Conservation (phyloP, 1,140 invertebrate genomes). For the Lepidurus couesii region DNA sequence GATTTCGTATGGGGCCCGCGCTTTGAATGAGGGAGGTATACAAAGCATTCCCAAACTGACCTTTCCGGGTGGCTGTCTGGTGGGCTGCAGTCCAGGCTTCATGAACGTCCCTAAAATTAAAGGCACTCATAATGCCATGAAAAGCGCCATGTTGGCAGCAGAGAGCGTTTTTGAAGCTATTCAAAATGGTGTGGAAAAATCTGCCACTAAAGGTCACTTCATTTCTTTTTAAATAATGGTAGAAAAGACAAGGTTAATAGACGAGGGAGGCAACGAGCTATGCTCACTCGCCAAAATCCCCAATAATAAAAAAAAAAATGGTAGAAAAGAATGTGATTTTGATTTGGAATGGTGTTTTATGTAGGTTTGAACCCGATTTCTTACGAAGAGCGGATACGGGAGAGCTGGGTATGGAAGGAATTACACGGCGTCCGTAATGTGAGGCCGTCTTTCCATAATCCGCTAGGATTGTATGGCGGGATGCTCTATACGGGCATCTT, state of each 20-base stretch:
- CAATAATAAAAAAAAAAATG: no score
- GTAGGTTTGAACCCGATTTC: slow-evolving; percentile 62
- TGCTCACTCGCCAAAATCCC: no score
- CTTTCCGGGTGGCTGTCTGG: slow-evolving; percentile 90
- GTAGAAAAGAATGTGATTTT: background rate
- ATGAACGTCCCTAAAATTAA: slow-evolving; percentile 96
- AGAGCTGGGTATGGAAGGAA: slow-evolving; percentile 93
- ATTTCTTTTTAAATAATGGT: no score
- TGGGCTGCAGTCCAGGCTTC: slow-evolving; percentile 90
- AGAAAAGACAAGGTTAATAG: no score
- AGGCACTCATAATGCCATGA: slow-evolving; percentile 97
- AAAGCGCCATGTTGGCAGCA: slow-evolving; percentile 93
- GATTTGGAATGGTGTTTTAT: slow-evolving; percentile 36
- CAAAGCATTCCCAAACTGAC: slow-evolving; percentile 85
- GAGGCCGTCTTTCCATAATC: slow-evolving; percentile 88
- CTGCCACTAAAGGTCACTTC: background rate
- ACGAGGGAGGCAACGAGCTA: no score
- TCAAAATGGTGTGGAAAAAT: slow-evolving; percentile 42
- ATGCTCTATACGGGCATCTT: slow-evolving; percentile 85
- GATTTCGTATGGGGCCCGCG: slow-evolving; percentile 91
- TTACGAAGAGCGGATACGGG: slow-evolving; percentile 67
- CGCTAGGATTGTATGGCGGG: slow-evolving; percentile 85
- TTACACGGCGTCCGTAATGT: slow-evolving; percentile 83
- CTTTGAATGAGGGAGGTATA: slow-evolving; percentile 92
- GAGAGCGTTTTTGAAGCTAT: slow-evolving; percentile 81